phyloP scores from a whole-genome alignment of 2,797 vertebrate genomes.

The Neosilurus hyrtlii region DNA sequence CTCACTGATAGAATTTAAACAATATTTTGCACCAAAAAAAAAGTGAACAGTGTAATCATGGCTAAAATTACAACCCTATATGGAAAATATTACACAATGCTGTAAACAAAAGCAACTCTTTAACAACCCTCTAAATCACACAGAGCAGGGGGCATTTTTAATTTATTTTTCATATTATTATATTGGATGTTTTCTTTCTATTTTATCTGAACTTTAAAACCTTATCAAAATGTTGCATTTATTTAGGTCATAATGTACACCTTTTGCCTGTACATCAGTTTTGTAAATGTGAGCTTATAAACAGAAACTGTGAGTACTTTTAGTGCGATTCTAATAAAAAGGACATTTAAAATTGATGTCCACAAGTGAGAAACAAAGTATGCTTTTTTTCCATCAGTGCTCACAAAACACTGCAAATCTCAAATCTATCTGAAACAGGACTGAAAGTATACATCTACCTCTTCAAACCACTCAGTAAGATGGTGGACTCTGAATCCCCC shows the following conservation, averaged over 20 bases:
- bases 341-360: neutral
- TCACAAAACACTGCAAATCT: neutral
- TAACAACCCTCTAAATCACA: neutral
- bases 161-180: neutral
- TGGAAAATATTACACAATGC: neutral
- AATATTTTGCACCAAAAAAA: neutral
- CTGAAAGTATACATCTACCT: slow-evolving; percentile 14
- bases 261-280: neutral
- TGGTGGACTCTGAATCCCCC: slow-evolving; percentile 21
- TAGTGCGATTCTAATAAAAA: neutral
- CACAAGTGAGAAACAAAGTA: neutral
- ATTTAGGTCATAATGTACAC: too few relatives aligned
- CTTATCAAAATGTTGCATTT: neutral
- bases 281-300: neutral
- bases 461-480: slow-evolving; percentile 29
- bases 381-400: neutral
- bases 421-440: slow-evolving; percentile 11
- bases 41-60: neutral
- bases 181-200: neutral
- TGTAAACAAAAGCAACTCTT: too few relatives aligned
- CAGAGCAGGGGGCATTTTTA: neutral
- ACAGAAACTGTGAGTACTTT: neutral
- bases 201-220: neutral
- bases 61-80: neutral
- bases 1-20: neutral